Evolutionary conservation across 2,113 vertebrate species (phyloP).

Genomic region (Spea bombifrons): DNA sequence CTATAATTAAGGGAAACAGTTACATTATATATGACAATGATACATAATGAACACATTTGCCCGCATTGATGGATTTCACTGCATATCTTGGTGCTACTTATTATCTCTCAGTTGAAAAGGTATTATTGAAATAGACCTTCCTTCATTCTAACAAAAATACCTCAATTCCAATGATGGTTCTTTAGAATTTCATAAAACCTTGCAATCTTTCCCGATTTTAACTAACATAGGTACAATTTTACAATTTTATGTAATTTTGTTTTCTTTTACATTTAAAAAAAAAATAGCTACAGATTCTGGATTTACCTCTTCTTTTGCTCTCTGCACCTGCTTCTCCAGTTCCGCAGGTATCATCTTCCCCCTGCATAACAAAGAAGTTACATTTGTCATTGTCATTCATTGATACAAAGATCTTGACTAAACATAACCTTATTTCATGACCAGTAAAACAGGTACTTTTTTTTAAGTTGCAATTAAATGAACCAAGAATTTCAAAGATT

Average conservation of each 20-base stretch:
- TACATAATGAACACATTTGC: conserved; percentile 9
- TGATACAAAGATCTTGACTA: too few relatives aligned
- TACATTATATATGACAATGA: conserved; percentile 18
- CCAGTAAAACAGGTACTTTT: too few relatives aligned
- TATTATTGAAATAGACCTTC: neutral
- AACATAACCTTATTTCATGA: too few relatives aligned
- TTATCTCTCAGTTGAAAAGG: neutral
- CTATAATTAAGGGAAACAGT: conserved; percentile 19
- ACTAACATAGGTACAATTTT: too few relatives aligned
- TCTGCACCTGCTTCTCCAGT: conserved; percentile 73
- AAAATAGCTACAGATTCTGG: conserved; percentile 7
- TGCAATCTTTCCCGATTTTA: too few relatives aligned
- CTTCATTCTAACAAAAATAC: neutral
- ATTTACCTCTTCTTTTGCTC: conserved; percentile 74
- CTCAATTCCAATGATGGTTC: neutral
- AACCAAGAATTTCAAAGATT: too few relatives aligned
- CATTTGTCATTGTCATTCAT: neutral
- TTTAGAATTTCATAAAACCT: too few relatives aligned
- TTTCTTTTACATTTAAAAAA: neutral
- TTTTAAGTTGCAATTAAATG: too few relatives aligned
- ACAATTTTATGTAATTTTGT: neutral
- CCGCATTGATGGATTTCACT: neutral
- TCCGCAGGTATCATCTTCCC: conserved; percentile 82
- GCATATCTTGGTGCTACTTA: neutral
- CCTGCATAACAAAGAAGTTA: conserved; percentile 63